These are phyloP conservation scores for Mormyrops boulengeri DNA, from an alignment of 2,797 vertebrate genomes.

Conservation along the genomic window DNA sequence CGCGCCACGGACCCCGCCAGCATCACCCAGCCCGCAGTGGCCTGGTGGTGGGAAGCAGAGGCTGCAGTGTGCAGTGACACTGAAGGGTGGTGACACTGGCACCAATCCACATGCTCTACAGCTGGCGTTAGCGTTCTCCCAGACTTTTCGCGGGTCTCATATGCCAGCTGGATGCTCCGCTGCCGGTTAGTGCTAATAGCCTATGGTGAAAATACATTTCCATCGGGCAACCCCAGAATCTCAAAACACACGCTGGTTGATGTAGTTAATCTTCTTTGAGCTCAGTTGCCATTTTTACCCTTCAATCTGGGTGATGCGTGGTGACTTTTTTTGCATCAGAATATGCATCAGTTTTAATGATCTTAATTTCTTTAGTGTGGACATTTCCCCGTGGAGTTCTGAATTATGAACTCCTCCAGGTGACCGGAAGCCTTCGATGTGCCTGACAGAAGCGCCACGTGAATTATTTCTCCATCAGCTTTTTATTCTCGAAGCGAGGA, in stretches of 20 bases:
- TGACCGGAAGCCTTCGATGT: not conserved
- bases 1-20: no score
- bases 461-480: not conserved
- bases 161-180: not conserved
- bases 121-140: not conserved
- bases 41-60: not conserved
- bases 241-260: not conserved
- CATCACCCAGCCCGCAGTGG: not conserved
- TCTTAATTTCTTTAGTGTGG: not conserved
- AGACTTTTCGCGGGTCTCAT: not conserved
- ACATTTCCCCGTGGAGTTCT: not conserved
- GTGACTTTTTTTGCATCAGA: not conserved
- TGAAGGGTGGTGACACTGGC: not conserved
- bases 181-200: not conserved
- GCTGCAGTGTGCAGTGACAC: not conserved
- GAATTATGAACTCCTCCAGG: not conserved
- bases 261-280: not conserved
- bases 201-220: not conserved
- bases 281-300: not conserved
- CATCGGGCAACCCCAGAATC: not conserved
- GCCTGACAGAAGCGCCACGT: not conserved
- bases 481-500: not conserved
- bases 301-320: not conserved
- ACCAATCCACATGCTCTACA: not conserved
- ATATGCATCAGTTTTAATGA: not conserved